These are phyloP conservation scores for Isotomurus palustris DNA, from an alignment of 2,888 invertebrate species.

Conservation along the genomic window DNA sequence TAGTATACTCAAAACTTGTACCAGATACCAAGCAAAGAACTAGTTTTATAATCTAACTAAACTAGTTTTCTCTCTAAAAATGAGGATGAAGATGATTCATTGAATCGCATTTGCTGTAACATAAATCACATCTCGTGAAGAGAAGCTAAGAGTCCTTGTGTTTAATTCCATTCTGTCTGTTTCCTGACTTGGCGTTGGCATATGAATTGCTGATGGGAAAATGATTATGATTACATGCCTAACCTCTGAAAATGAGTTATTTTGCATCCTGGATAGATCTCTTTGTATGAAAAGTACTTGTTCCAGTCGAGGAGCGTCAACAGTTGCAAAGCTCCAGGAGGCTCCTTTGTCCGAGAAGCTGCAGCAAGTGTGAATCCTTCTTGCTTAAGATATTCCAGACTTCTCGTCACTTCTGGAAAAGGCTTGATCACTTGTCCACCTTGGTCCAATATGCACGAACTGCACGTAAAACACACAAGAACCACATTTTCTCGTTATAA, in stretches of 20 bases:
- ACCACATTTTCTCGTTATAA: neutral
- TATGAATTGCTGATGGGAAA: too few species aligned
- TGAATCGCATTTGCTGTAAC: too few species aligned
- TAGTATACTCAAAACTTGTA: too few species aligned
- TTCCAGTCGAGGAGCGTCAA: slow-evolving; percentile 62
- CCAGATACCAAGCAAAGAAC: too few species aligned
- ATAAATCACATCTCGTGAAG: too few species aligned
- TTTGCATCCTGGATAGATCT: slow-evolving; percentile 67
- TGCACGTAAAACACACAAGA: slow-evolving; percentile 13
- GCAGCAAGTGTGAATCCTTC: slow-evolving; percentile 60
- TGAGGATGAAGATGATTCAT: too few species aligned
- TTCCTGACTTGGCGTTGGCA: too few species aligned
- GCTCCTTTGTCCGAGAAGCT: slow-evolving; percentile 62
- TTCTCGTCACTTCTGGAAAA: slow-evolving; percentile 59
- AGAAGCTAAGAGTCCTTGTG: too few species aligned
- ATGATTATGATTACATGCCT: too few species aligned
- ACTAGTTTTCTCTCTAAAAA: too few species aligned
- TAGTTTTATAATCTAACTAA: too few species aligned
- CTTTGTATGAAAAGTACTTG: slow-evolving; percentile 60
- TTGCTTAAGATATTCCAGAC: slow-evolving; percentile 56
- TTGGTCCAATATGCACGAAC: slow-evolving; percentile 52
- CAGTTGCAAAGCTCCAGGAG: slow-evolving; percentile 57
- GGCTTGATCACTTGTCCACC: slow-evolving; percentile 49
- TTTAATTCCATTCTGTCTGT: too few species aligned
- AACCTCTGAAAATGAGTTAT: slow-evolving; percentile 60